Evolutionary conservation across 2,888 invertebrate genomes (phyloP), one percentile per base, ranked within the genome.

Genomic region (Dynastes maya): DNA sequence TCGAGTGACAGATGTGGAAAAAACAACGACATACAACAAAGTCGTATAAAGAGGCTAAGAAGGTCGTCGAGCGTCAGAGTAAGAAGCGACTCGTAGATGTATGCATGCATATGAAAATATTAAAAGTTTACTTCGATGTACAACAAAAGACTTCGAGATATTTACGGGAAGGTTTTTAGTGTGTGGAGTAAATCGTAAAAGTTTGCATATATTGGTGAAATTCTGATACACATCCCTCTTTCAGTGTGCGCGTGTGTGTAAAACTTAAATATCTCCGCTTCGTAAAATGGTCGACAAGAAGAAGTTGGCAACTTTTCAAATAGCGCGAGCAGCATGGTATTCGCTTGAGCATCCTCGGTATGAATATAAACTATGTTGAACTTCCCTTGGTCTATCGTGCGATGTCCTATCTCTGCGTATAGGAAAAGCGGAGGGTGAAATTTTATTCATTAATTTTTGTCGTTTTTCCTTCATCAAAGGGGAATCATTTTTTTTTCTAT

Each of bases 321-420:
- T 45, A 22, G 58, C 40, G 37, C 40, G 45, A 45, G 27, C 55
- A 45, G 61, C 72, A 40, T 45, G 63, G 65, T 64, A 78, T 78
- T 72, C 29, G 63, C 63, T 29, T 27, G 63, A 77, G 71, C 63
- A 64, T 78, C 72, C 64, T 13, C 63, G 78, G 64, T 63, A 71
- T 72, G 78, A 78, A 78, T 72, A 78, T 64, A 78, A 78, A 78
- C 78, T 78, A 78, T 64, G 70, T 16, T 16, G 29, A 78, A 78
- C 70, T 78, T 78, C 61, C 45, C 61, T 45, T 8, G 51, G 64
- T 70, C 65, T 70, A 70, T 70, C 51, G 61, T 51, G 64, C 32
- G n/a, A 27, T 51, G 29, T 51, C 51, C 27, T 29, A 29, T 49
- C 5, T 0, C n/a, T n/a, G 51, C 11, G 40, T 9, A 22, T 11